These are phyloP conservation scores for Synanceia verrucosa DNA, from an alignment of 2,797 vertebrate species.

Conservation along the genomic window DNA sequence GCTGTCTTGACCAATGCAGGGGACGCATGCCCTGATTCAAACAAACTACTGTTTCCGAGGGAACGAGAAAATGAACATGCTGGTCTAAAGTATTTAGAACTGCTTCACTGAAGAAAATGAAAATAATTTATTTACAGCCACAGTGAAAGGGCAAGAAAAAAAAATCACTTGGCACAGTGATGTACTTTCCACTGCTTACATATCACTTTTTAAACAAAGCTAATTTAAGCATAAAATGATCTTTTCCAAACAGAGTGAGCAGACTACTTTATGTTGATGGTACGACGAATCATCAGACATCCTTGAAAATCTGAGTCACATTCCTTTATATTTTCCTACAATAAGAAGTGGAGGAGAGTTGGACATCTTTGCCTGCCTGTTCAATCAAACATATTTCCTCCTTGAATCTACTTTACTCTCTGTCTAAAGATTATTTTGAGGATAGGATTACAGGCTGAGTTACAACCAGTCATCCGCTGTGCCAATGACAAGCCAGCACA, in stretches of 20 bases:
- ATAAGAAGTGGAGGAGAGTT: background rate
- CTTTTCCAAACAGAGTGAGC: background rate
- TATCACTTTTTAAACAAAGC: background rate
- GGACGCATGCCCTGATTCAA: background rate
- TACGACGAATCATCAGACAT: background rate
- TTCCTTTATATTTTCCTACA: constrained; percentile 8
- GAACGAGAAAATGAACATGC: background rate
- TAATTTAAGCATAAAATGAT: background rate
- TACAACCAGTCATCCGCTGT: constrained; percentile 22
- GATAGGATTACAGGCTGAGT: background rate
- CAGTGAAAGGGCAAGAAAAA: background rate
- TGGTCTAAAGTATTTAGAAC: background rate
- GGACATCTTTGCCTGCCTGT: background rate
- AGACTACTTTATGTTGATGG: background rate
- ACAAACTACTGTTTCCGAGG: background rate
- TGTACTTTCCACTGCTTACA: background rate
- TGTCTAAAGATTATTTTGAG: background rate
- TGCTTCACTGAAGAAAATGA: background rate
- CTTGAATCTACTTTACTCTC: background rate
- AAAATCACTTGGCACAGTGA: background rate
- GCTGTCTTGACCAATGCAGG: background rate
- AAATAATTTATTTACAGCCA: background rate
- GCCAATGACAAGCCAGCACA: constrained; percentile 57
- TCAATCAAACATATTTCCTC: background rate
- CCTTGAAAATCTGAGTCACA: background rate